Percentiles rank a stretch among this genome's conserved stretches.
Evolutionary conservation across 2,888 invertebrate genomes (phyloP).

Genomic region (Athripsodes cinereus): DNA sequence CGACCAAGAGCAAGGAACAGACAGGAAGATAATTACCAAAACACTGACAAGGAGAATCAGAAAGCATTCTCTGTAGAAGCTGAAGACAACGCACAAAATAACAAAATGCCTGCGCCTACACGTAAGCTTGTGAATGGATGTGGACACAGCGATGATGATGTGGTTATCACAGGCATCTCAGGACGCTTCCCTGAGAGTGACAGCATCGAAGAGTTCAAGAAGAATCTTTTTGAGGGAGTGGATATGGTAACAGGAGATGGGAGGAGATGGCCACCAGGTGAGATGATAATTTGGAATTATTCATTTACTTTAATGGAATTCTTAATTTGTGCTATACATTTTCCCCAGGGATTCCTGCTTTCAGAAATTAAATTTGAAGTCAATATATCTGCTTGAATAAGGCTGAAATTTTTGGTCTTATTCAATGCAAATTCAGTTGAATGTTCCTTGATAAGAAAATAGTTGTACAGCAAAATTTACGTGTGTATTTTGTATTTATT

Average conservation of each 20-base stretch:
- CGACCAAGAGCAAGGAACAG: slow-evolving; percentile 19
- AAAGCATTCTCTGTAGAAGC: neutral
- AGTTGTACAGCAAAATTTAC: too few species aligned
- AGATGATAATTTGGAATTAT: neutral
- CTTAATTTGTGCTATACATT: too few species aligned
- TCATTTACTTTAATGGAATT: too few species aligned
- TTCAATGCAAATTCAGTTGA: too few species aligned
- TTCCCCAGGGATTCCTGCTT: too few species aligned
- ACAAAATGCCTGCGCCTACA: slow-evolving; percentile 40
- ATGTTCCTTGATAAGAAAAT: too few species aligned
- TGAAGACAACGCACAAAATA: too few species aligned
- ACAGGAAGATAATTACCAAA: neutral
- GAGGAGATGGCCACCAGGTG: slow-evolving; percentile 77
- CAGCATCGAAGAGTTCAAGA: slow-evolving; percentile 87
- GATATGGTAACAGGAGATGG: slow-evolving; percentile 93
- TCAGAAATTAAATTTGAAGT: too few species aligned
- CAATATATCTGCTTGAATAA: too few species aligned
- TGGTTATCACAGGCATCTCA: slow-evolving; percentile 80
- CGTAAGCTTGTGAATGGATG: slow-evolving; percentile 33
- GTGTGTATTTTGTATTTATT: too few species aligned
- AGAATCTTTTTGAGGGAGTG: slow-evolving; percentile 82
- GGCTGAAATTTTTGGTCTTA: too few species aligned
- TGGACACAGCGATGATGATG: slow-evolving; percentile 49
- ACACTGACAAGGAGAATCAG: neutral
- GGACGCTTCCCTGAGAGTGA: slow-evolving; percentile 88